Conservation (phyloP, 2,888 invertebrate species). For the Opisthograptis luteolata region DNA sequence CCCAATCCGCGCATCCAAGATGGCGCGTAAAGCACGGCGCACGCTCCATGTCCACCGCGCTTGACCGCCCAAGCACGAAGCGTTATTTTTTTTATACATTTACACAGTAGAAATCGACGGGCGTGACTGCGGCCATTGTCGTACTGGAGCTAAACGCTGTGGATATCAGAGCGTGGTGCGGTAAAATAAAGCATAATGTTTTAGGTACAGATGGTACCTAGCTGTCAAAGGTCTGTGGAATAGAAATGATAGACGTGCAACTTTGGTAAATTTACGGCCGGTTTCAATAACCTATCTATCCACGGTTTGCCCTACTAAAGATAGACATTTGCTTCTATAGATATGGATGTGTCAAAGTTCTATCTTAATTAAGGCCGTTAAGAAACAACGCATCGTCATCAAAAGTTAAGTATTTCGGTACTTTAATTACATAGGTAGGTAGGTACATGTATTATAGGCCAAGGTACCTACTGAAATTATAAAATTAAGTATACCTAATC, state of each 20-base stretch:
- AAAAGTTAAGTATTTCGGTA: too few relatives aligned
- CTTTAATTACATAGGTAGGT: too few relatives aligned
- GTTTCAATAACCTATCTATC: too few relatives aligned
- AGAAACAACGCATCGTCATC: too few relatives aligned
- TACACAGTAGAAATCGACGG: constrained; percentile 79
- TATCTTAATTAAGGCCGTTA: too few relatives aligned
- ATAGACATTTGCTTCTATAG: too few relatives aligned
- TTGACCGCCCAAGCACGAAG: constrained; percentile 69
- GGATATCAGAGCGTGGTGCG: constrained; percentile 81
- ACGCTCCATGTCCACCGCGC: constrained; percentile 78
- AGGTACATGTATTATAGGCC: too few relatives aligned
- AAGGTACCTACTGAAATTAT: too few relatives aligned
- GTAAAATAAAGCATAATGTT: constrained; percentile 57
- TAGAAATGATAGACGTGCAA: constrained; percentile 2
- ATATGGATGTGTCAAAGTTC: too few relatives aligned
- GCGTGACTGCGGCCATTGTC: constrained; percentile 80
- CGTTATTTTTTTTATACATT: constrained; percentile 76
- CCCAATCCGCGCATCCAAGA: constrained; percentile 78
- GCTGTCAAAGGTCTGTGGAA: constrained; percentile 19
- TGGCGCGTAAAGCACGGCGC: constrained; percentile 76
- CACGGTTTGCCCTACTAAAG: too few relatives aligned
- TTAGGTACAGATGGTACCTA: constrained; percentile 40
- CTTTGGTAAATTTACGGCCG: not conserved
- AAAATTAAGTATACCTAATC: too few relatives aligned
- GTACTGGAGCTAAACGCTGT: constrained; percentile 71